phyloP scores from a whole-genome alignment of 2,888 invertebrate species.

The Spilosoma lubricipeda region DNA sequence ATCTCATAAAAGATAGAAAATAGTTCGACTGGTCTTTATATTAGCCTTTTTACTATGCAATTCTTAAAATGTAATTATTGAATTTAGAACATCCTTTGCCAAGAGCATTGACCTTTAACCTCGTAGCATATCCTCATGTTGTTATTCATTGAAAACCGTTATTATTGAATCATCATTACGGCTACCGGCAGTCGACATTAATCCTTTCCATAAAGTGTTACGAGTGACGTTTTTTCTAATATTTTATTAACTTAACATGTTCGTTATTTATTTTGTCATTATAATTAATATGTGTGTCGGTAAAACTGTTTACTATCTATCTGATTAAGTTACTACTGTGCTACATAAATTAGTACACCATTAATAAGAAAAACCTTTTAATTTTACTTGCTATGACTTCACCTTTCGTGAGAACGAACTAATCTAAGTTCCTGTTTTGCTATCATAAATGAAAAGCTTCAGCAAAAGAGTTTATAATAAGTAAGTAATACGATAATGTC shows the following conservation, averaged over 20 bases:
- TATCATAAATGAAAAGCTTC: no score
- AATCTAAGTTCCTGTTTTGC: no score
- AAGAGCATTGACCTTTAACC: conserved; percentile 34
- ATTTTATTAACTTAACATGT: conserved; percentile 4
- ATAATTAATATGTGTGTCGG: not conserved
- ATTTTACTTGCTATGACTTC: not conserved
- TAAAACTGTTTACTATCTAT: not conserved
- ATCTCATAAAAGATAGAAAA: not conserved
- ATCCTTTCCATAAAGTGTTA: conserved; percentile 22
- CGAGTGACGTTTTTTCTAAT: conserved; percentile 27
- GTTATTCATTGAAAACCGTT: conserved; percentile 36
- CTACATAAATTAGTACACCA: not conserved
- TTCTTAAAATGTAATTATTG: not conserved
- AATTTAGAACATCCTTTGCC: conserved; percentile 36
- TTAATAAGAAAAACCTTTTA: not conserved
- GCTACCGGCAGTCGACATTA: conserved; percentile 40
- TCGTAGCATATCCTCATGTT: conserved; percentile 27
- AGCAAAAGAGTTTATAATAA: no score
- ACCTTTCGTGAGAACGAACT: no score
- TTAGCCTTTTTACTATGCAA: not conserved
- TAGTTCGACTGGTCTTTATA: not conserved
- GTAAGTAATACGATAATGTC: no score
- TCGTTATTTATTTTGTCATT: conserved; percentile 1
- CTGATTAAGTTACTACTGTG: not conserved
- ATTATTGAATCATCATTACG: conserved; percentile 26